Base-by-base conservation (phyloP, 2,113 vertebrate species). In the Leptocoma aspasia region DNA sequence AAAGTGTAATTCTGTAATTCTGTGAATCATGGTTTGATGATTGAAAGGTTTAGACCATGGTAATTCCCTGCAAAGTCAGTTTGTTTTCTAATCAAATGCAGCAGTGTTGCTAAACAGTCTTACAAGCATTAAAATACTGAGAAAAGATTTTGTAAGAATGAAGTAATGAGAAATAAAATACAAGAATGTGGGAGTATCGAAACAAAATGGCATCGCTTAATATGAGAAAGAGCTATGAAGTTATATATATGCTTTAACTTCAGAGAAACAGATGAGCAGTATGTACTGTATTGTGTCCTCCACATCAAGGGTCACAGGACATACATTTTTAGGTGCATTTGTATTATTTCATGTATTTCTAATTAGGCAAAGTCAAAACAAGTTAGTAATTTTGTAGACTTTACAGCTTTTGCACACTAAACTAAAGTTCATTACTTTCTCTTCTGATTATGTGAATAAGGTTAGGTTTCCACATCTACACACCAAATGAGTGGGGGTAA, bases 121-220 rank as follows among this genome's bases (percentile, higher is more conserved):
- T 79, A 68, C 19, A 45, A 56, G 54, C 13, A 39, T 39, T 24
- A 42, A 80, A 77, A 57, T 77, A 33, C 3, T 65, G 45, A 80
- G 21, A 78, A 88, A 85, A 60, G 70, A 88, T 83, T 70, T 85
- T 82, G 73, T 44, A 91, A 77, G 59, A 93, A 57, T 88, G 82
- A 91, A 39, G 44, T 96, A 96, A 94, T 79, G 68, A 93, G 89
- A 92, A 87, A 82, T 79, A 86, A 64, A 61, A 42, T 76, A 37
- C 12, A 73, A 70, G 68, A 83, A 70, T 86, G 64, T 86, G 73
- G 53, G 50, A 93, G 54, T 65, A 66, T 69, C 0, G 1, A 42
- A 93, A 47, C 63, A 91, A 92, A 92, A 70, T 90, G 15, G 66
- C 33, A 60, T n/a, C 53, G 45, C 31, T 86, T 81, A 71, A 82